These are phyloP conservation scores for Colinus virginianus DNA, from an alignment of 2,113 vertebrate species.

Conservation along the genomic window DNA sequence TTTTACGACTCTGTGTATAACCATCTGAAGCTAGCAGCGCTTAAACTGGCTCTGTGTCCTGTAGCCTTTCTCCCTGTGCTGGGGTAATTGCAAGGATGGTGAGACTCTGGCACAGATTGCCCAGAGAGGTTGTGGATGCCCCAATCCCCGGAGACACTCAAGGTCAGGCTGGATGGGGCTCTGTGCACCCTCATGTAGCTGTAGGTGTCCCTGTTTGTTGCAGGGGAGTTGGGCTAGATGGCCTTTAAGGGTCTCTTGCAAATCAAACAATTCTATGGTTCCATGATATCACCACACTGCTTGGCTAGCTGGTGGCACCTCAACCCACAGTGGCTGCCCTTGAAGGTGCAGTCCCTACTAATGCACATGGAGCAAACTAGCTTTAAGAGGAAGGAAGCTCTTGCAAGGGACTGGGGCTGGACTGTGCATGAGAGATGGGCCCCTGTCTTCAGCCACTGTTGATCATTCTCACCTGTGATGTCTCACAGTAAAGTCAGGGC, in stretches of 20 bases:
- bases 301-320: fast-evolving
- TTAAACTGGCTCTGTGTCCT: not conserved
- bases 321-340: not conserved
- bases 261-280: no score
- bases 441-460: no score
- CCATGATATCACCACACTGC: not conserved
- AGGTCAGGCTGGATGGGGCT: no score
- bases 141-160: no score
- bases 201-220: no score
- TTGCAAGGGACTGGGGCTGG: not conserved
- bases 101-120: no score
- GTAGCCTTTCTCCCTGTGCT: not conserved
- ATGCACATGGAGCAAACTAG: not conserved
- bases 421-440: not conserved
- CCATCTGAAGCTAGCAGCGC: not conserved
- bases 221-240: no score
- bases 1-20: no score
- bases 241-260: no score
- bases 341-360: not conserved
- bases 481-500: not conserved
- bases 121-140: no score
- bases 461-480: not conserved
- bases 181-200: no score
- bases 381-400: not conserved
- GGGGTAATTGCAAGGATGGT: not conserved